phyloP scores from a whole-genome alignment of 2,888 invertebrate species.

The Alitta virens region DNA sequence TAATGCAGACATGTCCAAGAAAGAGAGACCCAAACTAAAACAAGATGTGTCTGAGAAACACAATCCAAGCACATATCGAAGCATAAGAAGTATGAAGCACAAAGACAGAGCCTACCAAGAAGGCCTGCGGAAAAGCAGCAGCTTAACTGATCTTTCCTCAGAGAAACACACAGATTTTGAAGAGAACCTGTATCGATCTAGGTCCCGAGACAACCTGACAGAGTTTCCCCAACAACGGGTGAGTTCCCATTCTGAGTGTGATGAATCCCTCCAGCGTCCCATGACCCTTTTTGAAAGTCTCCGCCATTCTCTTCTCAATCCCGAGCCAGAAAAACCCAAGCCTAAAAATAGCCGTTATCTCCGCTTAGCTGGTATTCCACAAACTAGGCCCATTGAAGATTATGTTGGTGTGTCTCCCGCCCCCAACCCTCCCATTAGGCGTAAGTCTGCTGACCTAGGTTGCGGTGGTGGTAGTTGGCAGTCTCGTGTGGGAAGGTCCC shows the following conservation, averaged over 20 bases:
- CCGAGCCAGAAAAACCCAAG: conserved; percentile 15
- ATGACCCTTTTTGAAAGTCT: conserved; percentile 24
- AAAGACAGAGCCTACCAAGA: conserved; percentile 48
- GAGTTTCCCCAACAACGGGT: conserved; percentile 15
- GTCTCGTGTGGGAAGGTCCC: too few relatives aligned
- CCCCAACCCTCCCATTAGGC: too few relatives aligned
- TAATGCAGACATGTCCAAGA: too few relatives aligned
- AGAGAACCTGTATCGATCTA: conserved; percentile 10
- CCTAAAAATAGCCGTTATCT: conserved; percentile 14
- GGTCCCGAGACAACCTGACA: conserved; percentile 15
- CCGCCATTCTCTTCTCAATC: conserved; percentile 12
- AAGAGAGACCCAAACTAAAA: background rate
- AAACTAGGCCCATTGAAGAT: conserved; percentile 15
- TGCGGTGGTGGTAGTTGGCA: too few relatives aligned
- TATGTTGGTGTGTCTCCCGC: conserved; percentile 2
- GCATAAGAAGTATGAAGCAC: conserved; percentile 53
- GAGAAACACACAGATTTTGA: conserved; percentile 16
- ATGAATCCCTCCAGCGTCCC: background rate
- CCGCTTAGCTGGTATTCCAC: conserved; percentile 22
- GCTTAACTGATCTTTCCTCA: conserved; percentile 45
- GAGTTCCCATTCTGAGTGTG: conserved; percentile 16
- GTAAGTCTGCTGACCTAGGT: too few relatives aligned
- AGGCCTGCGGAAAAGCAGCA: conserved; percentile 50
- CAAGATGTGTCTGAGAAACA: background rate
- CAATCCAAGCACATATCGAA: conserved; percentile 38